A percentile compares a stretch with the other conserved stretches of the same genome.
Conservation (phyloP, 2,888 invertebrate genomes). For the Metalampra italica region DNA sequence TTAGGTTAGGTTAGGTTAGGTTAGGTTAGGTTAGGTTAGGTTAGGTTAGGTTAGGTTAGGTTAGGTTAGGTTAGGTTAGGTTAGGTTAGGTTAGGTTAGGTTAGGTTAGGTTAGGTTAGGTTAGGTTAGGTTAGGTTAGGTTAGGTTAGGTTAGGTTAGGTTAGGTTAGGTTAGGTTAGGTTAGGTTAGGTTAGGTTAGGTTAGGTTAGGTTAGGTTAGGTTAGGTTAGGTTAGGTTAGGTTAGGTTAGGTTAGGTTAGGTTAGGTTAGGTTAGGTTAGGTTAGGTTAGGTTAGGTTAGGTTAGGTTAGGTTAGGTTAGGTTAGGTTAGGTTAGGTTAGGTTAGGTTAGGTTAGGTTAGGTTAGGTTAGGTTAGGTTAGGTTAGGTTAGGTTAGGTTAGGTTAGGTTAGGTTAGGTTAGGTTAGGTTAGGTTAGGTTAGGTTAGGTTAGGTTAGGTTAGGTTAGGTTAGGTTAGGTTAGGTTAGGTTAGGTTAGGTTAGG, state of each 20-base stretch:
- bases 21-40: constrained; percentile 6
- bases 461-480: constrained; percentile 1
- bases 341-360: constrained; percentile 3
- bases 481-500: constrained; percentile 5
- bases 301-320: constrained; percentile 1
- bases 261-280: constrained; percentile 12
- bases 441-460: constrained; percentile 2
- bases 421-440: constrained; percentile 3
- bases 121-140: constrained; percentile 15
- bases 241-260: constrained; percentile 19
- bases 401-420: constrained; percentile 4
- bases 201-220: constrained; percentile 17
- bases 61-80: constrained; percentile 18
- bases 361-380: constrained; percentile 5
- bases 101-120: constrained; percentile 21
- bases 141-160: constrained; percentile 6
- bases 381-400: constrained; percentile 7
- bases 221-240: constrained; percentile 17
- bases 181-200: constrained; percentile 13
- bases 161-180: constrained; percentile 5
- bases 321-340: constrained; percentile 1
- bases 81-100: constrained; percentile 20
- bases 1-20: constrained; percentile 8
- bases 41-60: constrained; percentile 8
- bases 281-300: not conserved